Evolutionary conservation across 1,140 invertebrate species (phyloP), one percentile per base, ranked within the genome.

Genomic region (Galleria mellonella): DNA sequence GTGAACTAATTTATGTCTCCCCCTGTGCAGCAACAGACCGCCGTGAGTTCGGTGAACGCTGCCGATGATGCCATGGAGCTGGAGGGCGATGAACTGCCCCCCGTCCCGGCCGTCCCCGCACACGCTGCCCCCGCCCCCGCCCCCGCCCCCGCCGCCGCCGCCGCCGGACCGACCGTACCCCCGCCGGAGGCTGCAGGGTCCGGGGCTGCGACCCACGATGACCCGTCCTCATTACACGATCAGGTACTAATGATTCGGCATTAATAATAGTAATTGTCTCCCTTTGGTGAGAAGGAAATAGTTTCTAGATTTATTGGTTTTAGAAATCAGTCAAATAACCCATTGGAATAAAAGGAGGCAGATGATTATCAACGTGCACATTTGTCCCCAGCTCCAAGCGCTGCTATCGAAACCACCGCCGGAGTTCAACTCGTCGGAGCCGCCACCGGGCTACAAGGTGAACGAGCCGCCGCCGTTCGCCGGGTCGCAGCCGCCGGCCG

Each of bases 351-450:
- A n/a, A n/a, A n/a, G n/a, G n/a, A n/a, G n/a, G n/a, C n/a, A n/a
- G n/a, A 23, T 23, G 17, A 23, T 23, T 23, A 23, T 3, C 6
- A 23, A 3, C 17, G 6, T 23, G 2, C 2, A 3, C 6, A 23
- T 33, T 45, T 51, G 6, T 41, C 17, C 7, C 8, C 64, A 86
- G 73, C 62, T 86, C 1, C 78, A 83, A 66, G 82, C 76, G 30
- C 43, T 87, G 6, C 56, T 87, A 4, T 76, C 79, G 10, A 83
- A 84, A 32, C 85, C 85, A 4, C 85, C 85, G 0, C 85, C 85
- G 0, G 53, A 50, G n/a, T 87, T 87, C 67, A 79, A 76, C 55
- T 41, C 72, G 3, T 55, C 75, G 1, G 79, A 86, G 30, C 84
- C 84, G 0, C 85, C 85, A 4, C 84, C 83, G 0, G 63, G 63